These are phyloP conservation scores for Drosophila leonis DNA, from an alignment of 2,888 invertebrate species.

Conservation along the genomic window DNA sequence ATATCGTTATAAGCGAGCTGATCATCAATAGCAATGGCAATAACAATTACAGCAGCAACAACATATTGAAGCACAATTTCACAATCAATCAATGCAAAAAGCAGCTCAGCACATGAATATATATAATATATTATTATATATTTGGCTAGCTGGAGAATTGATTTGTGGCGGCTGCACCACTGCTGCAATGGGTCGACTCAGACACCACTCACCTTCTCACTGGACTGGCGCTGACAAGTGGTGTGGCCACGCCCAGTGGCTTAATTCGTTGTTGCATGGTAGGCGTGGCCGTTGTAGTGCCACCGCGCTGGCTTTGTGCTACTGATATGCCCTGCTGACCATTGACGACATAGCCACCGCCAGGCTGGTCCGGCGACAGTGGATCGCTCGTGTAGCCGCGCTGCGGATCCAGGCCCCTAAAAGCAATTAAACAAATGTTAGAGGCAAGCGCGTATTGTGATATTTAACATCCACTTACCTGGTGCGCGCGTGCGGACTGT, in stretches of 20 bases:
- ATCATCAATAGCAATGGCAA: constrained; percentile 6
- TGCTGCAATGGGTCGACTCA: not conserved
- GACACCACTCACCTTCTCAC: constrained; percentile 91
- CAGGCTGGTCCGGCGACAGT: constrained; percentile 87
- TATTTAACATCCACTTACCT: constrained; percentile 84
- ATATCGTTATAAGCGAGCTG: not conserved
- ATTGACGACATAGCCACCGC: constrained; percentile 72
- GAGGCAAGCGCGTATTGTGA: not conserved
- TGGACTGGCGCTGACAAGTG: constrained; percentile 94
- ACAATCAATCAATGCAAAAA: constrained; percentile 10
- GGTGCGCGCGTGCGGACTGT: constrained; percentile 93
- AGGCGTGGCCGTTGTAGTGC: constrained; percentile 88
- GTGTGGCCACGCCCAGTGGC: constrained; percentile 95
- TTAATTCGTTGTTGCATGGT: constrained; percentile 96
- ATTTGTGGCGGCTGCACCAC: not conserved
- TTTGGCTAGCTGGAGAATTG: constrained; percentile 9
- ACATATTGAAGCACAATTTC: constrained; percentile 14
- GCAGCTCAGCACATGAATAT: constrained; percentile 6
- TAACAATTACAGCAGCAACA: constrained; percentile 8
- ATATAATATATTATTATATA: not conserved
- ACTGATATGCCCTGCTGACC: constrained; percentile 79
- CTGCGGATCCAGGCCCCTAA: constrained; percentile 88
- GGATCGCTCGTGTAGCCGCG: constrained; percentile 88
- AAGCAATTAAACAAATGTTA: not conserved
- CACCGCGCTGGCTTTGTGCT: constrained; percentile 86